Evolutionary conservation across 1,140 invertebrate species (phyloP).

Genomic region (Carcinoscorpius rotundicauda): DNA sequence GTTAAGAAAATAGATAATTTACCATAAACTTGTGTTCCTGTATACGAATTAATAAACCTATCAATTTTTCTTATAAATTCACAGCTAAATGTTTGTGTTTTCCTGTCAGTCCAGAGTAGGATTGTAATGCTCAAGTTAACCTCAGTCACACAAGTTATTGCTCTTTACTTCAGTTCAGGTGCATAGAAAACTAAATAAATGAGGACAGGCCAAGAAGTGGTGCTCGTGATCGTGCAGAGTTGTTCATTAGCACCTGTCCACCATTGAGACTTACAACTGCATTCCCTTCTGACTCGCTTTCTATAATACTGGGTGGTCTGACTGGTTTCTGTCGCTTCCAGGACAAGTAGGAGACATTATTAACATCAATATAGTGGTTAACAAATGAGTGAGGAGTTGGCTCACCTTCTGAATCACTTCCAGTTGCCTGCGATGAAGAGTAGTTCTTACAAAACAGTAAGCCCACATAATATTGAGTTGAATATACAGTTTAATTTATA

Average conservation of each 20-base stretch:
- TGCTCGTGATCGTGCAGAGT: conserved; percentile 87
- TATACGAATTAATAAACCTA: too few species aligned
- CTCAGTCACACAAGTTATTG: too few species aligned
- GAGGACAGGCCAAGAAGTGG: conserved; percentile 93
- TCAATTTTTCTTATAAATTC: too few species aligned
- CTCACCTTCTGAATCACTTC: conserved; percentile 51
- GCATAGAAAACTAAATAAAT: conserved; percentile 50
- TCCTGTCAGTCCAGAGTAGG: too few species aligned
- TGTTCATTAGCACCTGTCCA: conserved; percentile 93
- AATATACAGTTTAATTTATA: conserved; percentile 59
- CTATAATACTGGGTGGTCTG: conserved; percentile 60
- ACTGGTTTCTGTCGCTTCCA: conserved; percentile 64
- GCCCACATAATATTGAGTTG: conserved; percentile 65
- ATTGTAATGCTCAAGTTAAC: too few species aligned
- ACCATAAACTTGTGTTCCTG: too few species aligned
- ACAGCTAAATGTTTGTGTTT: too few species aligned
- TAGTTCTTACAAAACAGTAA: conserved; percentile 29
- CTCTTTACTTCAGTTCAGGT: too few species aligned
- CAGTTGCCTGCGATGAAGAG: conserved; percentile 64
- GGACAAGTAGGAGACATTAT: conserved; percentile 81
- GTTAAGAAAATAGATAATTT: too few species aligned
- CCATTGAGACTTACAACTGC: conserved; percentile 87
- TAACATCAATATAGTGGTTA: conserved; percentile 92
- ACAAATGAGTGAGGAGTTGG: conserved; percentile 66
- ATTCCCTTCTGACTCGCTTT: conserved; percentile 81